phyloP scores from a whole-genome alignment of 2,888 invertebrate genomes.

The Suillia variegata region DNA sequence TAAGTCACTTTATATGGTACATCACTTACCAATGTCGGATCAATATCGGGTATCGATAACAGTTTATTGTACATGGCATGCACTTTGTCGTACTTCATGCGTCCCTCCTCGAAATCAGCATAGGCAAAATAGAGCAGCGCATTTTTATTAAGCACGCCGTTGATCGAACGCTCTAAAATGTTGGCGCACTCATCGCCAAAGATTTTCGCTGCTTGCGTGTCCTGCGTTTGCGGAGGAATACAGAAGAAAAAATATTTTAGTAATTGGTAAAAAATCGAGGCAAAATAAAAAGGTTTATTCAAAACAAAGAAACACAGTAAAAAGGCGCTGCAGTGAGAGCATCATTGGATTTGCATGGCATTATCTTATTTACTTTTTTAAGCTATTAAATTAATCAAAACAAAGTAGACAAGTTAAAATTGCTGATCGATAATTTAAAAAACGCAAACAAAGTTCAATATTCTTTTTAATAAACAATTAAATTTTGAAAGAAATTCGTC shows the following conservation, averaged over 20 bases:
- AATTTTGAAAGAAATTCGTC: no score
- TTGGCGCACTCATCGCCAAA: conserved; percentile 95
- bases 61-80: conserved; percentile 95
- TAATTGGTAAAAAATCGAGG: conserved; percentile 3
- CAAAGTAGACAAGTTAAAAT: neutral
- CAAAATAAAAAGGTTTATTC: conserved; percentile 2
- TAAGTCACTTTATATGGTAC: no score
- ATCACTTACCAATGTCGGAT: conserved; percentile 85
- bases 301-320: conserved; percentile 37
- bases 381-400: no score
- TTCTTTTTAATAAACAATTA: neutral
- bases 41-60: conserved; percentile 85
- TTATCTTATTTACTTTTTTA: no score
- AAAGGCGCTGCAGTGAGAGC: conserved; percentile 48
- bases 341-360: conserved; percentile 52
- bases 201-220: conserved; percentile 88
- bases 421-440: neutral
- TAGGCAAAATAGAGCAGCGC: conserved; percentile 96
- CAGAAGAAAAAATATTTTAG: conserved; percentile 5
- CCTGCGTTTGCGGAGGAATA: conserved; percentile 65
- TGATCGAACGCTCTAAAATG: conserved; percentile 93
- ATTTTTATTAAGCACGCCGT: conserved; percentile 85
- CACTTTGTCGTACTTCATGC: conserved; percentile 94
- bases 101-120: conserved; percentile 97
- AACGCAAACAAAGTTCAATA: neutral